Conservation (phyloP, 2,888 invertebrate species). For the Phortica okadai region DNA sequence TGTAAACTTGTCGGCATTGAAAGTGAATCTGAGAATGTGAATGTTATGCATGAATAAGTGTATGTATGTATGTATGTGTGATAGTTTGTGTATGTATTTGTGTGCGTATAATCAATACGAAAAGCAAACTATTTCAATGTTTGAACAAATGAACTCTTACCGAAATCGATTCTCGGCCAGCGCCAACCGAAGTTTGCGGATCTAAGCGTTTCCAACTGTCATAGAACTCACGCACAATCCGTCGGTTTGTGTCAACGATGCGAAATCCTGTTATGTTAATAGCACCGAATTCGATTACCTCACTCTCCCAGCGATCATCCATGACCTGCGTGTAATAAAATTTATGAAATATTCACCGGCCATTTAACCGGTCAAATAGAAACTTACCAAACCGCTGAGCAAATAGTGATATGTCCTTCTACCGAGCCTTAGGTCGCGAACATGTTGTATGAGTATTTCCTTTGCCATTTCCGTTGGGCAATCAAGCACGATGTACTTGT, state of each 20-base stretch:
- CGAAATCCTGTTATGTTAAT: constrained; percentile 99
- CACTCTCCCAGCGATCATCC: constrained; percentile 97
- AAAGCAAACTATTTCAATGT: constrained; percentile 14
- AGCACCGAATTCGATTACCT: constrained; percentile 96
- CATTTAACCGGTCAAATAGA: background rate
- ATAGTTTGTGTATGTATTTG: constrained; percentile 6
- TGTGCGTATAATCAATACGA: background rate
- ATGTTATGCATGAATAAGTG: background rate
- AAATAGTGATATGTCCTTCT: constrained; percentile 94
- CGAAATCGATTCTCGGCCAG: constrained; percentile 91
- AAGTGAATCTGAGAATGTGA: constrained; percentile 20
- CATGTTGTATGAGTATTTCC: constrained; percentile 92
- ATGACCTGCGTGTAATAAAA: constrained; percentile 83
- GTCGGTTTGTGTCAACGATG: constrained; percentile 90
- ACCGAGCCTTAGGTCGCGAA: constrained; percentile 90
- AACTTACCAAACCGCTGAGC: constrained; percentile 91
- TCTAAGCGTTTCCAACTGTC: constrained; percentile 91
- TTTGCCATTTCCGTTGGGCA: constrained; percentile 94
- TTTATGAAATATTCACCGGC: background rate
- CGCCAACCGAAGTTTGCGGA: constrained; percentile 82
- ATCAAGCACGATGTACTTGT: constrained; percentile 93
- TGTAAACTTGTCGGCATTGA: constrained; percentile 23
- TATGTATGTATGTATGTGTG: constrained; percentile 2
- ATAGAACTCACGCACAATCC: constrained; percentile 91
- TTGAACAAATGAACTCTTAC: constrained; percentile 78